Evolutionary conservation across 2,888 invertebrate genomes (phyloP), one percentile per base, ranked within the genome.

Genomic region (Amblyjoppa proteus): DNA sequence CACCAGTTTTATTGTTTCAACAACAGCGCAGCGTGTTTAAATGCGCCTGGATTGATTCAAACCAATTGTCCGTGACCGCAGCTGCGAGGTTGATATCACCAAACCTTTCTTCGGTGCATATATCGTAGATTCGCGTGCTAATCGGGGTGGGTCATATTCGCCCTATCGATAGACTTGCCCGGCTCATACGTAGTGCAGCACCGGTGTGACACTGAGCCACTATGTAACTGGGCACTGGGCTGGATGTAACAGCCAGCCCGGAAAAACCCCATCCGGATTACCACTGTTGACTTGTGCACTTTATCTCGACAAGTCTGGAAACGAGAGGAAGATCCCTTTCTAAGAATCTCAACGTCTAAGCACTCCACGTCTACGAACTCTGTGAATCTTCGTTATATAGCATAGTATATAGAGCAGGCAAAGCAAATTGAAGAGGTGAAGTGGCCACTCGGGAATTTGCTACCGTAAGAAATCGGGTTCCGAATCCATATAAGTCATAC

Each of bases 391-490:
- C 61, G 45, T 25, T 49, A 20, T 49, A 20, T 16, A 20, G 20
- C 31, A 49, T 64, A 49, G 28, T 9, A 49, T 31, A 16, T 16
- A 49, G 53, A 5, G 16, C n/a, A 31, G n/a, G 71, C 9, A 53
- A 68, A 73, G 68, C 76, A 80, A 77, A 84, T 84, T 81, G 71
- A 76, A 81, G 70, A 73, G 76, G 80, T 66, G 73, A 76, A 68
- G 70, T 71, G 53, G 45, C 83, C 61, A 38, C 76, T 75, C 41
- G 84, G 66, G 80, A 71, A 81, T 84, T 84, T 68, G 51, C 73
- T 51, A 64, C 66, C 71, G 71, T 68, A 51, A 66, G 84, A 80
- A 84, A 84, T 84, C 80, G 84, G 66, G 51, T 78, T 73, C 58
- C 51, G 78, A 49, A 78, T 77, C 76, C 41, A 41, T 25, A 16